These are phyloP conservation scores for Myoxocephalus aenaeus DNA, from an alignment of 2,797 vertebrate species.

Conservation along the genomic window DNA sequence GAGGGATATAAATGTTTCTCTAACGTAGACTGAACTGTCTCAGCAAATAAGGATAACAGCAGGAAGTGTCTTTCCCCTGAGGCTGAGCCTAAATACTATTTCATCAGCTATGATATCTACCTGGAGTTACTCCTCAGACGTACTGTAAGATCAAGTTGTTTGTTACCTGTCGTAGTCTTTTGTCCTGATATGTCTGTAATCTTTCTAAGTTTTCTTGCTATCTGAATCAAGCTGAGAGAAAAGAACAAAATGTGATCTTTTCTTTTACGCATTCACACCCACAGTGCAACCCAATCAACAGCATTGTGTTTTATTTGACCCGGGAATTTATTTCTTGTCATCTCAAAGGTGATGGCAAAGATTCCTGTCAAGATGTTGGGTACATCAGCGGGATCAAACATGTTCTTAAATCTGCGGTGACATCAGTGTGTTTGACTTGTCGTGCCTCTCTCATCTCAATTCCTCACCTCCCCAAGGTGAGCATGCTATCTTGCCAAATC, in stretches of 20 bases:
- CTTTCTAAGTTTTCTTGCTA: constrained; percentile 21
- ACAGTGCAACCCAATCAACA: constrained; percentile 37
- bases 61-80: constrained; percentile 12
- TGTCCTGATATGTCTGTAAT: constrained; percentile 40
- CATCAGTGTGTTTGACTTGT: constrained; percentile 63
- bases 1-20: constrained; percentile 1
- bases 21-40: constrained; percentile 23
- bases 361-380: constrained; percentile 47
- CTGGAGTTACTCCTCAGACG: constrained; percentile 28
- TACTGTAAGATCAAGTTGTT: constrained; percentile 51
- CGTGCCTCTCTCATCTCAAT: constrained; percentile 66
- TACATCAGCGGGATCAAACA: constrained; percentile 62
- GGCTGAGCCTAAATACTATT: constrained; percentile 25
- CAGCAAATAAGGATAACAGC: constrained; percentile 5
- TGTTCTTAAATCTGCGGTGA: constrained; percentile 62
- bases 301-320: constrained; percentile 60
- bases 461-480: constrained; percentile 74
- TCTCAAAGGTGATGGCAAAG: constrained; percentile 48
- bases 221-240: constrained; percentile 60
- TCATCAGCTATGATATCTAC: constrained; percentile 36
- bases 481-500: constrained; percentile 55
- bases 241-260: constrained; percentile 44
- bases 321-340: constrained; percentile 46
- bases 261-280: constrained; percentile 16
- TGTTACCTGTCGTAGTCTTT: constrained; percentile 35